These are phyloP conservation scores for Sarcophaga variegata DNA, from an alignment of 2,888 invertebrate species.

Conservation along the genomic window DNA sequence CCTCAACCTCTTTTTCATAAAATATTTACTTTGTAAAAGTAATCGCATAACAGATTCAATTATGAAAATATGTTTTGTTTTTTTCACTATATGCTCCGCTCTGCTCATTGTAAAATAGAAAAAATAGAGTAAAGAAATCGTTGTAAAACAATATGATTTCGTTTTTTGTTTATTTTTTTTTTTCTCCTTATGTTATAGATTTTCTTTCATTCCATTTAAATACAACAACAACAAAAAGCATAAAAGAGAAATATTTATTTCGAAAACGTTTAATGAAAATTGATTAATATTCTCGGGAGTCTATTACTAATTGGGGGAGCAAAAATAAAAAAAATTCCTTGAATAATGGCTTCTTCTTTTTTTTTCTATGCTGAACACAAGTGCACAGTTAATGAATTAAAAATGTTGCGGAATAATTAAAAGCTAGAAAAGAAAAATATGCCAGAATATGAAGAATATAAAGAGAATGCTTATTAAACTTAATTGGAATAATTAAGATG, in stretches of 20 bases:
- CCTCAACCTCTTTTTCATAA: not conserved
- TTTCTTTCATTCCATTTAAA: not conserved
- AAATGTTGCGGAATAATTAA: no score
- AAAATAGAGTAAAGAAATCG: slow-evolving; percentile 6
- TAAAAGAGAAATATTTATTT: not conserved
- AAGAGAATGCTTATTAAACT: no score
- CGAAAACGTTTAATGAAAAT: slow-evolving; percentile 10
- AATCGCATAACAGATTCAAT: slow-evolving; percentile 55
- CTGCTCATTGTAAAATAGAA: not conserved
- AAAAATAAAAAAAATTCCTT: not conserved
- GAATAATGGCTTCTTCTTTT: not conserved
- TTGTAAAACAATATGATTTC: not conserved
- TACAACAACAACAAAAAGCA: not conserved
- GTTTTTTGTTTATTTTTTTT: not conserved
- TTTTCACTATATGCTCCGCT: not conserved
- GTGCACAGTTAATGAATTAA: no score
- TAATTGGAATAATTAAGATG: no score
- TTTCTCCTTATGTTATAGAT: not conserved
- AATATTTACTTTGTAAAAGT: slow-evolving; percentile 35
- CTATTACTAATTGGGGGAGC: slow-evolving; percentile 20
- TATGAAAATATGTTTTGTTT: slow-evolving; percentile 37
- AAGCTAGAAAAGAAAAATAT: no score
- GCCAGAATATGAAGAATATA: no score
- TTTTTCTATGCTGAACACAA: not conserved
- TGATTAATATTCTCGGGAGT: slow-evolving; percentile 45